These are phyloP conservation scores for Rafetus swinhoei DNA, from an alignment of 2,113 vertebrate species.

Conservation along the genomic window DNA sequence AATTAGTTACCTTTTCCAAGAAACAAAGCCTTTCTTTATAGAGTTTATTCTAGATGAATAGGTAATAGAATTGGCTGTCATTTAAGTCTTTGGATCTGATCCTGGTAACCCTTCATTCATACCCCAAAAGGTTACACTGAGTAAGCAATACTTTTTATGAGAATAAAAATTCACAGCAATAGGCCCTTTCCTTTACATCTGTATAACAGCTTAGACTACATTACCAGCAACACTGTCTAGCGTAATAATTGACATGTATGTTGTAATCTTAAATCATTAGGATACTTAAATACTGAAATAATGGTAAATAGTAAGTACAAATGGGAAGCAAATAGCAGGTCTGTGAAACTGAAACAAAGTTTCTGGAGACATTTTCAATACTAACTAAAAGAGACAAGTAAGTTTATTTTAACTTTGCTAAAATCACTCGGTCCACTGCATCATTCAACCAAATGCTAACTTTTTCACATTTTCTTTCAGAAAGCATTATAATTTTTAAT, in stretches of 20 bases:
- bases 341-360: neutral
- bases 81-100: neutral
- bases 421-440: neutral
- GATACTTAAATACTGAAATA: neutral
- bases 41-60: neutral
- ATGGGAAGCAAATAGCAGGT: neutral
- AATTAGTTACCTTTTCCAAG: neutral
- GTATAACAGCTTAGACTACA: neutral
- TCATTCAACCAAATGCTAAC: neutral
- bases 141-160: neutral
- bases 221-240: neutral
- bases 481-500: neutral
- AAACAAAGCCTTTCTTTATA: neutral
- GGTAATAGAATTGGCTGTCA: neutral
- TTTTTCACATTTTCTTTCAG: neutral
- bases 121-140: neutral
- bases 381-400: neutral
- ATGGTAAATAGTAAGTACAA: neutral
- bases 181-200: neutral
- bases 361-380: neutral
- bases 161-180: neutral
- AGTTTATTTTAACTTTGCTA: neutral
- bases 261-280: neutral
- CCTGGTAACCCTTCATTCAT: neutral
- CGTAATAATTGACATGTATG: neutral